Percentiles rank a stretch among this genome's conserved stretches.
These are phyloP conservation scores for Grapholita molesta DNA, from an alignment of 1,140 invertebrate genomes.

Conservation along the genomic window DNA sequence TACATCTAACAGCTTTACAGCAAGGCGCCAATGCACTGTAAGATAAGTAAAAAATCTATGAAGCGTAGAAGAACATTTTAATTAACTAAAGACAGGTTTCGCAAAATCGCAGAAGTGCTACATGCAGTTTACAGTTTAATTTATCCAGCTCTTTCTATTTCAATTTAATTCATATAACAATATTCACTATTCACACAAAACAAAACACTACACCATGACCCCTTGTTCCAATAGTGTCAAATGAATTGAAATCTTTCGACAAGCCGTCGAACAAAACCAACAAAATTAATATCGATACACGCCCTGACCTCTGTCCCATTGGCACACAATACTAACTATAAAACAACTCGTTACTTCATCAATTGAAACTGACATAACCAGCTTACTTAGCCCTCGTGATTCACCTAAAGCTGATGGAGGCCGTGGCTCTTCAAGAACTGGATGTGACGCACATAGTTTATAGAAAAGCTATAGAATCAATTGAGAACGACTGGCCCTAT, in stretches of 20 bases:
- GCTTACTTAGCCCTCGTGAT: background rate
- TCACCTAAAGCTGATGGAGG: background rate
- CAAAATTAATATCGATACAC: background rate
- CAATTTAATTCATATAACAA: too few species aligned
- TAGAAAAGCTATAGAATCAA: constrained; percentile 45
- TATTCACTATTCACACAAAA: background rate
- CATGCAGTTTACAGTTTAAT: too few species aligned
- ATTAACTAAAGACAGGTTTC: too few species aligned
- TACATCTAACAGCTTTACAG: too few species aligned
- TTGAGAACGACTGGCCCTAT: constrained; percentile 30
- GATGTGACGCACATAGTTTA: constrained; percentile 24
- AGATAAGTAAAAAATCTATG: too few species aligned
- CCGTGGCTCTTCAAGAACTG: background rate
- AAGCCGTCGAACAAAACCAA: background rate
- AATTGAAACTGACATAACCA: background rate
- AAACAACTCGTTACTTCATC: constrained; percentile 11
- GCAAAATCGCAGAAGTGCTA: too few species aligned
- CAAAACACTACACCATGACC: background rate
- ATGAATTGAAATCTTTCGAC: background rate
- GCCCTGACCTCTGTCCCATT: background rate
- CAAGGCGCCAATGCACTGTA: too few species aligned
- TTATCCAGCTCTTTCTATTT: too few species aligned
- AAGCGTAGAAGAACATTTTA: too few species aligned
- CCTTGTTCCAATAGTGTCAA: background rate
- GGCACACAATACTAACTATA: background rate